These are phyloP conservation scores for Eulithis testata DNA, from an alignment of 2,888 invertebrate genomes.

Conservation along the genomic window DNA sequence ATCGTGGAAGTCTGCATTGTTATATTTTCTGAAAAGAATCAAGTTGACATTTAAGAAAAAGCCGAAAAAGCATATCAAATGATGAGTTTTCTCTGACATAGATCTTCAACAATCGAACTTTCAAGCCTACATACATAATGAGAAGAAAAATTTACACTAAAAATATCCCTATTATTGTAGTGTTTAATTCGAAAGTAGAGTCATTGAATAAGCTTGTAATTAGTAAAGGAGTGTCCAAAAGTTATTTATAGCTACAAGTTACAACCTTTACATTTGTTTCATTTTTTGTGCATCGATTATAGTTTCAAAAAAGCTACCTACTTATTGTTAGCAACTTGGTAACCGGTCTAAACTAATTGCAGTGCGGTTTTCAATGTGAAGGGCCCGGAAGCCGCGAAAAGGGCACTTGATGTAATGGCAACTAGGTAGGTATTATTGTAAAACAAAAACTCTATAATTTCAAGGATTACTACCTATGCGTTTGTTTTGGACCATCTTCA, in stretches of 20 bases:
- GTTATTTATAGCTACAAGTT: not conserved
- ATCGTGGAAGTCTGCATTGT: constrained; percentile 75
- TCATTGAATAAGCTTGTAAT: too few species aligned
- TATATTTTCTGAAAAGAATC: constrained; percentile 47
- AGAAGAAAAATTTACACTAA: too few species aligned
- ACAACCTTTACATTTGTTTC: not conserved
- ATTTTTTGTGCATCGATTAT: not conserved
- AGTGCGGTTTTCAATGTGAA: constrained; percentile 23
- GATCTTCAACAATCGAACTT: too few species aligned
- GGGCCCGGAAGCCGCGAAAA: constrained; percentile 18
- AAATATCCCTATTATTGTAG: too few species aligned
- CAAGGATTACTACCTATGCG: not conserved
- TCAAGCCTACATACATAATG: too few species aligned
- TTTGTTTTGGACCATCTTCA: not conserved
- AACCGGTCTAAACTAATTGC: constrained; percentile 19
- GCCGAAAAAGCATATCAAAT: too few species aligned
- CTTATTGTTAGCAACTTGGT: not conserved
- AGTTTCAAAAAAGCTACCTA: not conserved
- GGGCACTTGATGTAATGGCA: constrained; percentile 19
- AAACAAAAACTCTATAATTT: constrained; percentile 5
- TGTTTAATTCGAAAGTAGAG: too few species aligned
- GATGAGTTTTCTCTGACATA: too few species aligned
- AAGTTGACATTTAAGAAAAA: too few species aligned
- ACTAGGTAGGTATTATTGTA: constrained; percentile 7
- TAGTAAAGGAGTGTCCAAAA: too few species aligned